A percentile compares a stretch with the other conserved stretches of the same genome.
phyloP scores from a whole-genome alignment of 1,140 invertebrate genomes.

The Papilio polytes region DNA sequence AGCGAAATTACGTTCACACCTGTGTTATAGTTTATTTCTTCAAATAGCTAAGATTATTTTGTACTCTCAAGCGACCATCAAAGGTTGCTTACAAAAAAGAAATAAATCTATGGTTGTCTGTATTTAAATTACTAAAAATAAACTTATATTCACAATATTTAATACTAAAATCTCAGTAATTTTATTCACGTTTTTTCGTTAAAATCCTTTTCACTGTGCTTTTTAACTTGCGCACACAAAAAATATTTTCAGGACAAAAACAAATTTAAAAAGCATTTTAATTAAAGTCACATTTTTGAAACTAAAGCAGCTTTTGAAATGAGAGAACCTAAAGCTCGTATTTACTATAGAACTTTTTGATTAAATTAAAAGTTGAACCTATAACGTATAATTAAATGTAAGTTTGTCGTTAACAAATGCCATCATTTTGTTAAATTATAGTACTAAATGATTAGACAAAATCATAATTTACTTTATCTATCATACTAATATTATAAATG shows the following conservation, averaged over 20 bases:
- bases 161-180: no score
- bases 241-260: constrained; percentile 4
- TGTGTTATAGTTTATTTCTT: constrained; percentile 27
- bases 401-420: neutral
- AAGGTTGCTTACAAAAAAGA: neutral
- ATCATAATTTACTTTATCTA: no score
- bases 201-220: no score
- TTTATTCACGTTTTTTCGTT: no score
- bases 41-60: constrained; percentile 25
- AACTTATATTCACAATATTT: no score
- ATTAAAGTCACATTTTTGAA: constrained; percentile 18
- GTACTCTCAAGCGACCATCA: neutral
- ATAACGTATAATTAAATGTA: neutral
- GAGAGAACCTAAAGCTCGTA: neutral
- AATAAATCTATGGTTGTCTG: no score
- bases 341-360: constrained; percentile 8
- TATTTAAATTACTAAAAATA: no score
- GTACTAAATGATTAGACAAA: no score
- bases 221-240: neutral
- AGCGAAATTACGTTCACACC: neutral
- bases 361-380: neutral
- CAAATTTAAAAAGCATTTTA: neutral
- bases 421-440: no score
- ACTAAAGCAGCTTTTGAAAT: constrained; percentile 4
- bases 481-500: no score